These are phyloP conservation scores for Axea sp. DNA, from an alignment of 2,888 invertebrate species.

Conservation along the genomic window DNA sequence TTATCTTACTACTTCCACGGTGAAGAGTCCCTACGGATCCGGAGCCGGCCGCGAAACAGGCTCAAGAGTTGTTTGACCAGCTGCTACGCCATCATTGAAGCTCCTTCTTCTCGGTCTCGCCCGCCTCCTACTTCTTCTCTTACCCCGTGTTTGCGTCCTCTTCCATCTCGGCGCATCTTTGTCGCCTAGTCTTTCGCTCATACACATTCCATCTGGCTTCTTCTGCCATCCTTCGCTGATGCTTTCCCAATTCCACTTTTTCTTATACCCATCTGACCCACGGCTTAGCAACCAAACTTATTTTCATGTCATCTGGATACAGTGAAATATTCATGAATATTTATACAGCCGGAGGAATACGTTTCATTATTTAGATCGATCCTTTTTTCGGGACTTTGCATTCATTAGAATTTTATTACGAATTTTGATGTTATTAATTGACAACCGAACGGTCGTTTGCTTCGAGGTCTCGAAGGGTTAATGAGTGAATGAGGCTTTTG, in stretches of 20 bases:
- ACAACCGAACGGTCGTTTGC: slow-evolving; percentile 1
- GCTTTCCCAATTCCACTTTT: slow-evolving; percentile 64
- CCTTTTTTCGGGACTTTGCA: slow-evolving; percentile 26
- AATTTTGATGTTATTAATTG: slow-evolving; percentile 28
- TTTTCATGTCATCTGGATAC: slow-evolving; percentile 52
- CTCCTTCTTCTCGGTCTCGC: slow-evolving; percentile 59
- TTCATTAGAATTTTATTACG: slow-evolving; percentile 42
- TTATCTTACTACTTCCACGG: slow-evolving; percentile 58
- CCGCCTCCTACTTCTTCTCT: slow-evolving; percentile 59
- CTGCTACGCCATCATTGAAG: slow-evolving; percentile 65
- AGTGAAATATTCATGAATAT: slow-evolving; percentile 43
- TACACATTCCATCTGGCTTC: slow-evolving; percentile 60
- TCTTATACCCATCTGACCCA: slow-evolving; percentile 55
- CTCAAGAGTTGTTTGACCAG: slow-evolving; percentile 68
- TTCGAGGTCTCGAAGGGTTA: slow-evolving; percentile 9
- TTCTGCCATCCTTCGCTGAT: slow-evolving; percentile 54
- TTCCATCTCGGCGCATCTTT: slow-evolving; percentile 49
- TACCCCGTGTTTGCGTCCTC: slow-evolving; percentile 52
- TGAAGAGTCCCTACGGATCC: slow-evolving; percentile 60
- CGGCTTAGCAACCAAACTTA: slow-evolving; percentile 60
- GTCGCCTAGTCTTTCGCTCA: slow-evolving; percentile 53
- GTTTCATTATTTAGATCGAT: slow-evolving; percentile 31
- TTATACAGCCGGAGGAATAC: slow-evolving; percentile 27
- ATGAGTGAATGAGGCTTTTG: neutral
- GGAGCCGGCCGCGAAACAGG: slow-evolving; percentile 63